Percentiles rank a stretch among this genome's conserved stretches.
Evolutionary conservation across 2,888 invertebrate species (phyloP).

Genomic region (Andrena minutula): DNA sequence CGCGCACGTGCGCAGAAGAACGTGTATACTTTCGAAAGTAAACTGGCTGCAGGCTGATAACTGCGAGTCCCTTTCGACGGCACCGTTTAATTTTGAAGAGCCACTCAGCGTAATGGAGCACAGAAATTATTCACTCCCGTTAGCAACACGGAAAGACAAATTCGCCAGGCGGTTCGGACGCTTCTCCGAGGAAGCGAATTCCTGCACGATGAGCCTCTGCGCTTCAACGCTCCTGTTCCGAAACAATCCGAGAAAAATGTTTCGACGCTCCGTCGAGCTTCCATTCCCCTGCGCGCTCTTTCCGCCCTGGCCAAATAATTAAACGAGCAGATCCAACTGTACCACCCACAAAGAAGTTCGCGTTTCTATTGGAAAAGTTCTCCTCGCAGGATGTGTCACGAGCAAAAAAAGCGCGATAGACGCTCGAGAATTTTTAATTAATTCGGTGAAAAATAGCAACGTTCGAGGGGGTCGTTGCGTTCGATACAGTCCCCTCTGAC

Average conservation of each 20-base stretch:
- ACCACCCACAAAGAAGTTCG: conserved; percentile 4
- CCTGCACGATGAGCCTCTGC: neutral
- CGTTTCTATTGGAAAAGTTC: conserved; percentile 12
- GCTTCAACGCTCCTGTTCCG: too few species aligned
- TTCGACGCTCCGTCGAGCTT: too few species aligned
- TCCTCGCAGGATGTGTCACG: neutral
- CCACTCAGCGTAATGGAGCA: conserved; percentile 29
- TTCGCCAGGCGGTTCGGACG: neutral
- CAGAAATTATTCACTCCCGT: conserved; percentile 24
- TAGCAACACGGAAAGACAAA: conserved; percentile 3
- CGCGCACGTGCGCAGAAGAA: neutral
- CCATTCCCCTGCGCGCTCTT: neutral
- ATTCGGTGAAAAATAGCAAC: neutral
- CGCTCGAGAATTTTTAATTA: conserved; percentile 18
- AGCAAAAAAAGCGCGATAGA: neutral
- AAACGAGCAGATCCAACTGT: conserved; percentile 5
- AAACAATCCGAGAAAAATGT: too few species aligned
- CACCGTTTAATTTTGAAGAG: conserved; percentile 34
- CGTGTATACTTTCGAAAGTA: neutral
- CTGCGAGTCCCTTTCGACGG: neutral
- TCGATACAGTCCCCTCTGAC: neutral
- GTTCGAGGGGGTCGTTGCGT: neutral
- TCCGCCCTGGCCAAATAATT: neutral
- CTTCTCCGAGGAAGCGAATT: conserved; percentile 17
- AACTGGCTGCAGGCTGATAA: conserved; percentile 9